phyloP scores from a whole-genome alignment of 2,797 vertebrate species.

The Spondyliosoma cantharus region DNA sequence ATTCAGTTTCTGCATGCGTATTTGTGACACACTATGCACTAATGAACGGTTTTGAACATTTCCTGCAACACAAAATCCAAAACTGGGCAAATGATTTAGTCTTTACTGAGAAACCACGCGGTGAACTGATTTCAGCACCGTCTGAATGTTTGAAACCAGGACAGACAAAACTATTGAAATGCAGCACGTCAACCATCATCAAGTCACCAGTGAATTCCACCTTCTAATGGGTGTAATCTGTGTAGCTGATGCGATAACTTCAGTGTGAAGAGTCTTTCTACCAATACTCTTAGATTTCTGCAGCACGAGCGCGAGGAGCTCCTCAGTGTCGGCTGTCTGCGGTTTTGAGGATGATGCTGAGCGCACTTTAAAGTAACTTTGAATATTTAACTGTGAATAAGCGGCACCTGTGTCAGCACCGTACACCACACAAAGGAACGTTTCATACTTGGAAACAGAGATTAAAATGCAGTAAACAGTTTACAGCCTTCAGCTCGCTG shows the following conservation, averaged over 20 bases:
- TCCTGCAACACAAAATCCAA: conserved; percentile 8
- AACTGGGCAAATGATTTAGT: conserved; percentile 7
- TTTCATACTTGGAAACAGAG: not conserved
- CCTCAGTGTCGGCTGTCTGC: not conserved
- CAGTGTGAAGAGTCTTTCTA: no score
- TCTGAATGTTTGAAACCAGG: conserved; percentile 17
- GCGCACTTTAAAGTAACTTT: not conserved
- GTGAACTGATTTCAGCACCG: conserved; percentile 6
- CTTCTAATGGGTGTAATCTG: no score
- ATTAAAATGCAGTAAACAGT: not conserved
- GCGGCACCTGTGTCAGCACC: no score
- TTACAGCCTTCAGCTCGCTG: not conserved
- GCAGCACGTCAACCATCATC: no score
- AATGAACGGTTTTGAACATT: not conserved
- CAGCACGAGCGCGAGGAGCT: not conserved
- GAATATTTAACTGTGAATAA: no score
- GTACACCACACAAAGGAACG: not conserved
- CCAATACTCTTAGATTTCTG: no score
- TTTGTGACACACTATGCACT: not conserved
- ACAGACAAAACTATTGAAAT: not conserved
- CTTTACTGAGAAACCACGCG: not conserved
- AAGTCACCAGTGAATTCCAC: no score
- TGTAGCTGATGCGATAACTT: no score
- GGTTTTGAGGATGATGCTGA: not conserved
- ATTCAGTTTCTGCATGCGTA: not conserved